These are phyloP conservation scores for Psittacara wagleri DNA, from an alignment of 2,113 vertebrate species.

Conservation along the genomic window DNA sequence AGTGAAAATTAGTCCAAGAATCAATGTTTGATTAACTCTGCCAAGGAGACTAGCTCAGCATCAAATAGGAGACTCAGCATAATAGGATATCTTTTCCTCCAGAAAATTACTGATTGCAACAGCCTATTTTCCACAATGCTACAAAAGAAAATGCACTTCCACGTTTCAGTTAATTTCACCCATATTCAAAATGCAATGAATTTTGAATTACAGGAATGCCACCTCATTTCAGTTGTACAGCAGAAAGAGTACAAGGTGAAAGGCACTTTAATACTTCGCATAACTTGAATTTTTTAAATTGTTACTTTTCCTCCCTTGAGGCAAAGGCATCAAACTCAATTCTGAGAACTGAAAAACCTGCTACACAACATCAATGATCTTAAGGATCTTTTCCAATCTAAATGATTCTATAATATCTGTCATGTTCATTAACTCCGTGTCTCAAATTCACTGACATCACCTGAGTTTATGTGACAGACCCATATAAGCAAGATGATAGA, in stretches of 20 bases:
- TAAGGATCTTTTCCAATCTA: not conserved
- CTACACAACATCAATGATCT: not conserved
- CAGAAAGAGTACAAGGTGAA: constrained; percentile 5
- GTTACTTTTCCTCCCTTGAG: not conserved
- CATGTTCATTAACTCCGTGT: not conserved
- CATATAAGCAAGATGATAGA: not conserved
- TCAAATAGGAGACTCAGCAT: constrained; percentile 22
- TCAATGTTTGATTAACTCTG: constrained; percentile 54
- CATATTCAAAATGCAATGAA: constrained; percentile 12
- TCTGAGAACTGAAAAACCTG: not conserved
- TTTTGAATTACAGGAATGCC: not conserved
- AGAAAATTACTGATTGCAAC: not conserved
- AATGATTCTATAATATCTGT: not conserved
- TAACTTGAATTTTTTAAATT: not conserved
- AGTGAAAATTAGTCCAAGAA: constrained; percentile 39
- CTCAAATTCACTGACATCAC: not conserved
- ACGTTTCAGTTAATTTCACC: constrained; percentile 27
- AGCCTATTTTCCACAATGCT: constrained; percentile 8
- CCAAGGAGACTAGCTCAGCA: not conserved
- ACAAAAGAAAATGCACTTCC: constrained; percentile 18
- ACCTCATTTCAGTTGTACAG: not conserved
- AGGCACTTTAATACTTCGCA: not conserved
- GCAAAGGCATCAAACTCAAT: not conserved
- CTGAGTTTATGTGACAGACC: not conserved
- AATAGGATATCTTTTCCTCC: not conserved